Conservation (phyloP, 2,113 vertebrate genomes). For the Phaetusa simplex region DNA sequence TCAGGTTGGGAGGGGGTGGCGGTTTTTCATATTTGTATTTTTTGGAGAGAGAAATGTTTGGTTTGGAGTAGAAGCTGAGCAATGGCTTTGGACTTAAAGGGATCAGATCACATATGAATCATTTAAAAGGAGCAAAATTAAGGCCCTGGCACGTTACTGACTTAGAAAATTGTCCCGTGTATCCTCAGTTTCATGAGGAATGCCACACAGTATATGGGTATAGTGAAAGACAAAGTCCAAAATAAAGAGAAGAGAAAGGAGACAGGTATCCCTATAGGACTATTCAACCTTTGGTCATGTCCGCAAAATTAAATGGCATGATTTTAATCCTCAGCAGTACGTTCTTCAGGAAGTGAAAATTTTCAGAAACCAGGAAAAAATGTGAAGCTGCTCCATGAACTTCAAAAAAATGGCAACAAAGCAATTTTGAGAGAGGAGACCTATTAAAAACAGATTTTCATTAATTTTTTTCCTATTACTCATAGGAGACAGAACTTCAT, state of each 20-base stretch:
- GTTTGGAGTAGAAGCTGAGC: neutral
- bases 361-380: neutral
- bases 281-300: neutral
- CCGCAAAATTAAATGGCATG: neutral
- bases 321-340: neutral
- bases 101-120: neutral
- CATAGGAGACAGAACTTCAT: neutral
- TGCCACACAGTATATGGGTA: rapidly evolving
- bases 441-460: neutral
- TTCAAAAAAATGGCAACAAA: neutral
- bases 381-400: neutral
- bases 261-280: no score
- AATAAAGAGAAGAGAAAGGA: neutral
- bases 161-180: neutral
- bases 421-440: neutral
- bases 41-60: neutral
- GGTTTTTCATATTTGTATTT: neutral
- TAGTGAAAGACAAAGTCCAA: neutral
- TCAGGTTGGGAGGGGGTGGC: neutral
- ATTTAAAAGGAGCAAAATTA: neutral
- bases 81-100: neutral
- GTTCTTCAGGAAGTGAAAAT: neutral
- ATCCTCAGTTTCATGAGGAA: neutral
- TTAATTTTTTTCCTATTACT: neutral
- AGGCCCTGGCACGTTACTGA: neutral